A percentile compares a stretch with the other conserved stretches of the same genome.
Evolutionary conservation across 2,888 invertebrate species (phyloP).

Genomic region (Catocala nupta): DNA sequence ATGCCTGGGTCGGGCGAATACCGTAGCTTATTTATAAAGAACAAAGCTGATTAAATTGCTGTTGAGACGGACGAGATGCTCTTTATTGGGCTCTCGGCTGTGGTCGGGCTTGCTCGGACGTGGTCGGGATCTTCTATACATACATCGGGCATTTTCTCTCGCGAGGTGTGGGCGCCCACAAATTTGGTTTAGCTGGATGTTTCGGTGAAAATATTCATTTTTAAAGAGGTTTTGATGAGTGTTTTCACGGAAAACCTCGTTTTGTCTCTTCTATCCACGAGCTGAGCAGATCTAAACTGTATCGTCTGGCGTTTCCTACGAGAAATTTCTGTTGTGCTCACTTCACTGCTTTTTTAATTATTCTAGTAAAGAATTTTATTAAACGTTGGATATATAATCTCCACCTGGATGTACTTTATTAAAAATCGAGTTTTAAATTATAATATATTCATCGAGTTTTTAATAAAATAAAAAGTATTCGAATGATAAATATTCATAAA

Average conservation of each 20-base stretch:
- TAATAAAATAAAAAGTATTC: slow-evolving; percentile 44
- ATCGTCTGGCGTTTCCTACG: slow-evolving; percentile 6
- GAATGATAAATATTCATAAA: slow-evolving; percentile 64
- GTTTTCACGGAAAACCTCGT: slow-evolving; percentile 19
- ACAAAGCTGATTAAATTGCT: slow-evolving; percentile 77
- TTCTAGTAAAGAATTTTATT: slow-evolving; percentile 10
- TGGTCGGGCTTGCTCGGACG: slow-evolving; percentile 47
- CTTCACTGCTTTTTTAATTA: slow-evolving; percentile 25
- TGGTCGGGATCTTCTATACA: slow-evolving; percentile 37
- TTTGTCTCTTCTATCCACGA: slow-evolving; percentile 20
- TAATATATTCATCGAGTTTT: slow-evolving; percentile 35
- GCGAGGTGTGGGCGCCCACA: slow-evolving; percentile 42
- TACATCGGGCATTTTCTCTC: slow-evolving; percentile 43
- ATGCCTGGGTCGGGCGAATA: slow-evolving; percentile 58
- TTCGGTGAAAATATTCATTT: slow-evolving; percentile 50
- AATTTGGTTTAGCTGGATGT: slow-evolving; percentile 48
- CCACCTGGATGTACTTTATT: slow-evolving; percentile 1
- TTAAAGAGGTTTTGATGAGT: slow-evolving; percentile 43
- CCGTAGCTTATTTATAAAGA: slow-evolving; percentile 69
- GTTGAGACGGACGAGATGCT: slow-evolving; percentile 64
- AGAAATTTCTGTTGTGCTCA: slow-evolving; percentile 11
- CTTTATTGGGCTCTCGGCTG: slow-evolving; percentile 63
- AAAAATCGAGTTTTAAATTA: slow-evolving; percentile 17
- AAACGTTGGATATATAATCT: too few relatives aligned
- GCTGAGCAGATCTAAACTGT: slow-evolving; percentile 3